These are phyloP conservation scores for Lamellibrachia satsuma DNA, from an alignment of 2,888 invertebrate genomes.

Conservation along the genomic window DNA sequence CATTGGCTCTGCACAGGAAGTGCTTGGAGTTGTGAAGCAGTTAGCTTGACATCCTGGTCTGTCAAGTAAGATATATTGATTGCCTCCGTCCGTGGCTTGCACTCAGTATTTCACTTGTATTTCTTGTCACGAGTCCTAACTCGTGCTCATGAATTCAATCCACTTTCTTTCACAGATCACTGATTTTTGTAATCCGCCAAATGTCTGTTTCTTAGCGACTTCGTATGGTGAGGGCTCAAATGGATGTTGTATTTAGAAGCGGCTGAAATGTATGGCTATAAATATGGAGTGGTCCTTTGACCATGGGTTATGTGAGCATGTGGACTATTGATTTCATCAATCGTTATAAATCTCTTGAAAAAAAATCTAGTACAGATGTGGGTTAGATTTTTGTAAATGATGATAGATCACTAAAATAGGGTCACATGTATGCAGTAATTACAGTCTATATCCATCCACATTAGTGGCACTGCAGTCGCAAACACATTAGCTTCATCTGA, in stretches of 20 bases:
- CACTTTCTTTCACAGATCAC: not conserved
- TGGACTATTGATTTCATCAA: not conserved
- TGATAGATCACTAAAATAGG: not conserved
- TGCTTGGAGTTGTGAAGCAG: not conserved
- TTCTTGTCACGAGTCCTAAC: not conserved
- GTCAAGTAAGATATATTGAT: not conserved
- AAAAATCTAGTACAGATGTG: not conserved
- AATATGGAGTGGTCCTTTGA: not conserved
- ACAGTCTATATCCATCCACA: not conserved
- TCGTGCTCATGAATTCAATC: not conserved
- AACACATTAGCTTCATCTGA: not conserved
- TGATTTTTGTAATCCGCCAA: not conserved
- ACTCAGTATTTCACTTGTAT: not conserved
- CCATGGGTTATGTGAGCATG: not conserved
- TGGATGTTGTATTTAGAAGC: slow-evolving; percentile 6
- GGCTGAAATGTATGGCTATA: not conserved
- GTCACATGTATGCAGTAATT: not conserved
- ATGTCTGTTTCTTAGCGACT: slow-evolving; percentile 13
- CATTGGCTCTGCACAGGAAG: not conserved
- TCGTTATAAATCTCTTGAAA: not conserved
- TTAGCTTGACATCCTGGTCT: not conserved
- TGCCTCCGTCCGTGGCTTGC: not conserved
- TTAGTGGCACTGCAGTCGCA: not conserved
- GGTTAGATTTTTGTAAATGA: not conserved
- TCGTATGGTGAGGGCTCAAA: not conserved